Conservation (phyloP, 2,797 vertebrate species). For the Salmo trutta region DNA sequence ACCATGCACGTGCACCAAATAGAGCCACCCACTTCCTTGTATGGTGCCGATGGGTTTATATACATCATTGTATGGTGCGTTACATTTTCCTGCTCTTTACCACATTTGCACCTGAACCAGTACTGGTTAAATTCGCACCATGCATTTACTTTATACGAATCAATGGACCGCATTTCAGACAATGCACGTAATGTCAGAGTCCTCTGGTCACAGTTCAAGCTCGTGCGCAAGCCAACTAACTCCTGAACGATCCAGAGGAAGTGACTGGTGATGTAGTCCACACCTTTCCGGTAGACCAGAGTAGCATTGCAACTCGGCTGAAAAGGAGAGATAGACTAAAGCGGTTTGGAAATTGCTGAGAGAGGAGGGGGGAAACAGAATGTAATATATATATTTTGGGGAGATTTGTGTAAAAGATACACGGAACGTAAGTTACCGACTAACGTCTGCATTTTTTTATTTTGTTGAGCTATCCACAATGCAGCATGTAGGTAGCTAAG, state of each 20-base stretch:
- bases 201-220: neutral
- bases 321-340: slow-evolving; percentile 60
- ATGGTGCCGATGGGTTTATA: too few relatives aligned
- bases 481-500: slow-evolving; percentile 56
- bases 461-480: slow-evolving; percentile 10
- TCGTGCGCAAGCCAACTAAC: slow-evolving; percentile 20
- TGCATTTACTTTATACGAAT: neutral
- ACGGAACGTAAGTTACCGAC: neutral
- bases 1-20: too few relatives aligned
- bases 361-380: slow-evolving; percentile 45
- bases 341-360: slow-evolving; percentile 56
- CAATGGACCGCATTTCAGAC: neutral
- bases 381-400: slow-evolving; percentile 46
- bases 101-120: too few relatives aligned
- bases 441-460: neutral
- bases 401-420: accelerated
- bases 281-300: slow-evolving; percentile 81
- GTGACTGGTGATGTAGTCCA: slow-evolving; percentile 74
- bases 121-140: neutral
- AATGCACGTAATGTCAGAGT: neutral
- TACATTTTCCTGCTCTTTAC: too few relatives aligned
- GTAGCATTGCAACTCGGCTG: slow-evolving; percentile 64
- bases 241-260: slow-evolving; percentile 68
- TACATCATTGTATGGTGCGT: too few relatives aligned
- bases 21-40: too few relatives aligned